Conservation (phyloP, 2,888 invertebrate genomes). For the Steinernema carpocapsae region DNA sequence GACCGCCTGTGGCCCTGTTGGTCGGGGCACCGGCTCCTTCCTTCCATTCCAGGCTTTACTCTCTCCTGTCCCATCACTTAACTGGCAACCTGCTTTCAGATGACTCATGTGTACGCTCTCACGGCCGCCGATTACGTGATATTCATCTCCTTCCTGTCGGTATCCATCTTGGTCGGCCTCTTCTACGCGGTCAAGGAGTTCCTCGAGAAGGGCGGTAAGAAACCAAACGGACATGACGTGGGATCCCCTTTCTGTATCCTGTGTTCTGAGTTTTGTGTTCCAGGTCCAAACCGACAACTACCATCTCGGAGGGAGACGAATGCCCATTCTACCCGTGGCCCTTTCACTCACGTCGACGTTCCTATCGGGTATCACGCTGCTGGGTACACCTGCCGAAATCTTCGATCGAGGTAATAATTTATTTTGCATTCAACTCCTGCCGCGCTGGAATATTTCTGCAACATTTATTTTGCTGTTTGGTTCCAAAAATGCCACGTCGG, state of each 20-base stretch:
- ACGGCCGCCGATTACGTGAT: constrained; percentile 20
- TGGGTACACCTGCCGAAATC: constrained; percentile 29
- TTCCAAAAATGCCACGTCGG: not conserved
- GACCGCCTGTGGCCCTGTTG: not conserved
- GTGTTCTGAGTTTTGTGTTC: not conserved
- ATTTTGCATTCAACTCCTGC: not conserved
- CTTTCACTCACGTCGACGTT: constrained; percentile 29
- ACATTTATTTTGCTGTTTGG: not conserved
- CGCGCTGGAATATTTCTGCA: not conserved
- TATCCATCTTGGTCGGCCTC: constrained; percentile 27
- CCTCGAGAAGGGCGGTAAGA: constrained; percentile 8
- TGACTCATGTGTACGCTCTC: constrained; percentile 30
- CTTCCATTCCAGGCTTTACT: not conserved
- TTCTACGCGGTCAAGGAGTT: constrained; percentile 25
- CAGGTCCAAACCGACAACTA: constrained; percentile 23
- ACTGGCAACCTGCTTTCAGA: not conserved
- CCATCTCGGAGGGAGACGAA: constrained; percentile 32
- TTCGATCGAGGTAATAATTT: constrained; percentile 24
- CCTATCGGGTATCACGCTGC: constrained; percentile 31
- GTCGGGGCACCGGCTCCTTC: not conserved
- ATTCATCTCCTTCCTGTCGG: constrained; percentile 17
- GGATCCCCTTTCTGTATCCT: not conserved
- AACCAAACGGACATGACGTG: not conserved
- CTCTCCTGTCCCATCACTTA: not conserved
- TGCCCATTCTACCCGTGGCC: constrained; percentile 24